Percentiles rank a stretch among this genome's conserved stretches.
These are phyloP conservation scores for Megaustenia siamemsis DNA, from an alignment of 2,888 invertebrate species.

Conservation along the genomic window DNA sequence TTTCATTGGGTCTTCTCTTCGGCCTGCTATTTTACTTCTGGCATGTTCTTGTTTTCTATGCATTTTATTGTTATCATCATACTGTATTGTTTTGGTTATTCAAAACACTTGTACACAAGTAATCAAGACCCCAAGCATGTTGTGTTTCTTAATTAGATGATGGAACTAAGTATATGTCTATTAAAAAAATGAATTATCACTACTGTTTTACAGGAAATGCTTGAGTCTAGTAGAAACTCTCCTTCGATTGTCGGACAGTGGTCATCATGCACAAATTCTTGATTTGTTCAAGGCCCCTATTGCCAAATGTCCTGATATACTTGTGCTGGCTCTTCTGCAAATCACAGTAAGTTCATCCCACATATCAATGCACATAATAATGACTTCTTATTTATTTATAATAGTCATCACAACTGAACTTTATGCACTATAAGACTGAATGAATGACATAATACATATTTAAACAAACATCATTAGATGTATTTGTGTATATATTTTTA, in stretches of 20 bases:
- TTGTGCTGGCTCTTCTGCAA: slow-evolving; percentile 93
- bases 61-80: too few species aligned
- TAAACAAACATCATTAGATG: too few species aligned
- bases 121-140: too few species aligned
- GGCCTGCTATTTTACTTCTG: too few species aligned
- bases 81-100: too few species aligned
- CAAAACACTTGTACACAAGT: too few species aligned
- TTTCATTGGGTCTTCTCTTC: too few species aligned
- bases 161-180: background rate
- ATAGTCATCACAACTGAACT: background rate
- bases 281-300: slow-evolving; percentile 95
- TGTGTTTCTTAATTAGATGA: background rate
- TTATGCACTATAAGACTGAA: too few species aligned
- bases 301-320: slow-evolving; percentile 95
- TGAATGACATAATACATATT: too few species aligned
- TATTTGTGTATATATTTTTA: too few species aligned
- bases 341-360: slow-evolving; percentile 85
- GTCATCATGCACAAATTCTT: slow-evolving; percentile 89
- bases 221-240: slow-evolving; percentile 93
- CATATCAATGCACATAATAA: background rate
- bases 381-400: background rate
- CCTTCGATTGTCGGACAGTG: slow-evolving; percentile 91
- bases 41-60: too few species aligned
- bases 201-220: slow-evolving; percentile 84
- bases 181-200: background rate